Conservation (phyloP, 1,140 invertebrate species). For the Andrena cerasifolii region DNA sequence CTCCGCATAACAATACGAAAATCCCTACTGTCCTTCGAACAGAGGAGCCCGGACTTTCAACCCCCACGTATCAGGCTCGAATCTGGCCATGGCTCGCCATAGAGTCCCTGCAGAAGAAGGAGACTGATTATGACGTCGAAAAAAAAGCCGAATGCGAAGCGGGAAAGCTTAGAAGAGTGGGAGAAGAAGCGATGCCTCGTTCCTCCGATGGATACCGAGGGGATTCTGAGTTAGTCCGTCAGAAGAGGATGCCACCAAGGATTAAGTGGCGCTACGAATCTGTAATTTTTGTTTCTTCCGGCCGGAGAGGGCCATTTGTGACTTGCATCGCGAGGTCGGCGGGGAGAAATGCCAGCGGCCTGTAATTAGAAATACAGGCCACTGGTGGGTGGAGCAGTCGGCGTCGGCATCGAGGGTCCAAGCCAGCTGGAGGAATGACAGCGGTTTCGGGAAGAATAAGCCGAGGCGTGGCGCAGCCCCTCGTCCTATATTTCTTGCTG, state of each 20-base stretch:
- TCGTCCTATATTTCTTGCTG: constrained; percentile 46
- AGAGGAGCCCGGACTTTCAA: constrained; percentile 7
- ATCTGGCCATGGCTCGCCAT: no score
- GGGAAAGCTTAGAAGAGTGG: neutral
- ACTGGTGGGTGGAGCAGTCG: constrained; percentile 52
- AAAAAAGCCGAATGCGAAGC: neutral
- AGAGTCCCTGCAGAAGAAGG: neutral
- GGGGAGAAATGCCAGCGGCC: constrained; percentile 56
- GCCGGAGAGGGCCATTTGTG: neutral
- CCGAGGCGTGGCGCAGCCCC: constrained; percentile 57
- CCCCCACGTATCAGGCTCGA: constrained; percentile 1
- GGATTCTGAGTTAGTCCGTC: no score
- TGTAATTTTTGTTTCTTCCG: constrained; percentile 62
- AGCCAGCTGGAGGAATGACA: constrained; percentile 63
- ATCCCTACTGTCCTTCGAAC: neutral
- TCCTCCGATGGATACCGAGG: no score
- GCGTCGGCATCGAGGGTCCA: constrained; percentile 45
- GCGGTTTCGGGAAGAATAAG: constrained; percentile 61
- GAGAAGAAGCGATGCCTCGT: no score
- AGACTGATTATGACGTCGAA: constrained; percentile 27
- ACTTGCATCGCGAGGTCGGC: constrained; percentile 37
- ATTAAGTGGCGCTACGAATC: constrained; percentile 61
- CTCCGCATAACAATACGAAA: neutral
- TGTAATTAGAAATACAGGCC: constrained; percentile 73
- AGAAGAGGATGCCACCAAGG: constrained; percentile 3